Evolutionary conservation across 1,140 invertebrate genomes (phyloP), one percentile per base, ranked within the genome.

Genomic region (Neuroterus valhalla): DNA sequence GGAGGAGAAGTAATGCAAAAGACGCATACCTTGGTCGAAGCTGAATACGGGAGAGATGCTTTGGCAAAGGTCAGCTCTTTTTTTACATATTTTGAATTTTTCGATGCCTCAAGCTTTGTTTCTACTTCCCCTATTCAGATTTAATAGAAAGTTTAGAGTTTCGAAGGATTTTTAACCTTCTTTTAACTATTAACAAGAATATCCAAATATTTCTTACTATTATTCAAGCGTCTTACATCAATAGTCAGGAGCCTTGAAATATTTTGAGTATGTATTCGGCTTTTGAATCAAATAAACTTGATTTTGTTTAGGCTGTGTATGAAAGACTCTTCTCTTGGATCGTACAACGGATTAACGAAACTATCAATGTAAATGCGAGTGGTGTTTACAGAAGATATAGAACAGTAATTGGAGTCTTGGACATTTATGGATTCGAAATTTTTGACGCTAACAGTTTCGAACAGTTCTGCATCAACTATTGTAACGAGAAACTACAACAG

Each of bases 351-450:
- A 96, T 98, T 48, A 99, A 99, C 90, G 91, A 93, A 66, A 95
- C 95, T 0, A 97, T 98, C 71, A 93, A 94, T 70, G 92, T 94
- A 1, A 90, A 91, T 78, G 82, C 89, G 0, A 85, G 78, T 14
- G 87, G 87, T 67, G 90, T 89, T 15, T 86, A 86, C 66, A 93
- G 91, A 83, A 90, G 89, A n/a, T 94, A 94, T 76, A 93, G 95
- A 85, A 96, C 96, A 1, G 93, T 98, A 1, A 99, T 99, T 80
- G 97, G 98, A 19, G 97, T 99, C 2, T 90, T 99, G 26, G 98
- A 99, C 84, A 99, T 99, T 84, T 99, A 99, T 87, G 98, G 98
- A 15, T 99, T 99, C 91, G 98, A 99, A 91, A 98, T 99, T 76
- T 98, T 99, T 89, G 96, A 98, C 72, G 93, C 93, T 8, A 98